Percentiles rank a stretch among this genome's conserved stretches.
Conservation (phyloP, 2,113 vertebrate genomes). For the Mesoclemmys tuberculata region DNA sequence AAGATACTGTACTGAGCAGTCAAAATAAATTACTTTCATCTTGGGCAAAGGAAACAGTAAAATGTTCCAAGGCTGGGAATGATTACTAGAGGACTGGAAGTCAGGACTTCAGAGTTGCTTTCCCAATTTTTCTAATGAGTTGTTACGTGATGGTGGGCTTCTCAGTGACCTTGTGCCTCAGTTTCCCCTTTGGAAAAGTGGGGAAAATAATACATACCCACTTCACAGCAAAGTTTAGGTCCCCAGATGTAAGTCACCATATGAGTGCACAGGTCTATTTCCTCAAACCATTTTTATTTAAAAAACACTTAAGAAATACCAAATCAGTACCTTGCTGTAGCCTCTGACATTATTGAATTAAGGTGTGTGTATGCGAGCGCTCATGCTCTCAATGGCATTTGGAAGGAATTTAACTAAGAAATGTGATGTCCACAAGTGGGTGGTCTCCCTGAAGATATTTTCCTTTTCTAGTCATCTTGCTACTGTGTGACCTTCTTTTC, state of each 20-base stretch:
- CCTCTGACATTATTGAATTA: background rate
- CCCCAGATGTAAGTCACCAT: background rate
- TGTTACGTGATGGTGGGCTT: background rate
- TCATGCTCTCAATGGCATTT: background rate
- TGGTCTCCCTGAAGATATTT: constrained; percentile 23
- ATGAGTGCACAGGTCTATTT: background rate
- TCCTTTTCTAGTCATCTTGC: background rate
- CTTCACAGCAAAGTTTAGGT: background rate
- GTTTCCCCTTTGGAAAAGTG: background rate
- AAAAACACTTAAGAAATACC: background rate
- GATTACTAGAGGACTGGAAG: background rate
- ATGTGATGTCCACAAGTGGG: background rate
- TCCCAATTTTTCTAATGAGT: background rate
- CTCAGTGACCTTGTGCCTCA: background rate
- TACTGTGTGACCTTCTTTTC: constrained; percentile 24
- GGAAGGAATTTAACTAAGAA: background rate
- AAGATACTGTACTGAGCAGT: background rate
- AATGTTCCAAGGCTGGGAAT: background rate
- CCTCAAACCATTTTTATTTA: background rate
- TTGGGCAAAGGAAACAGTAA: background rate
- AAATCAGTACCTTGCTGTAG: background rate
- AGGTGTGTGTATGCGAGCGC: background rate
- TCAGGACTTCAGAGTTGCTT: background rate
- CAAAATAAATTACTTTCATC: background rate
- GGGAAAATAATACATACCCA: background rate